Conservation (phyloP, 2,888 invertebrate species). For the Stramonita haemastoma region DNA sequence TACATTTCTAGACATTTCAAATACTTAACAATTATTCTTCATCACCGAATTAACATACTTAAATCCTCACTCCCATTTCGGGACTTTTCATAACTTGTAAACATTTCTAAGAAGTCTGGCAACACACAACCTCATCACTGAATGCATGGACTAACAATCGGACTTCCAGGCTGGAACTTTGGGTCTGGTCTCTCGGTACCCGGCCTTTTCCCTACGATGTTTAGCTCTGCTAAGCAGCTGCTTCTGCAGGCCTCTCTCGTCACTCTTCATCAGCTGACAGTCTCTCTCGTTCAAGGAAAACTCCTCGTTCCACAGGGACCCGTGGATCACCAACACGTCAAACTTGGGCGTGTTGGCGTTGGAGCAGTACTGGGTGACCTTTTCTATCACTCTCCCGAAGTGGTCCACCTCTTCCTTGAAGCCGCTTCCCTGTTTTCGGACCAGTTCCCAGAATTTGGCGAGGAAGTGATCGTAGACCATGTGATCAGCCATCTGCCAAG, state of each 20-base stretch:
- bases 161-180: neutral
- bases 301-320: slow-evolving; percentile 5
- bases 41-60: no score
- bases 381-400: neutral
- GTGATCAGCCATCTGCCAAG: neutral
- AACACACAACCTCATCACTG: no score
- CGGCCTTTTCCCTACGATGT: neutral
- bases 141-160: neutral
- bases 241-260: neutral
- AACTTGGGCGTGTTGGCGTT: no score
- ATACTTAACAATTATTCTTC: no score
- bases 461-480: neutral
- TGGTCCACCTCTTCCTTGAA: neutral
- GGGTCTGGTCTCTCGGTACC: neutral
- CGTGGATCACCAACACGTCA: neutral
- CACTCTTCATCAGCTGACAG: neutral
- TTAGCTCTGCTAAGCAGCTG: neutral
- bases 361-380: neutral
- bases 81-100: no score
- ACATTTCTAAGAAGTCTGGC: no score
- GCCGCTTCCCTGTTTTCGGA: neutral
- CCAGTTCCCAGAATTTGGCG: slow-evolving; percentile 5
- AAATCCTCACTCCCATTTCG: no score
- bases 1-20: no score
- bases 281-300: neutral